phyloP scores from a whole-genome alignment of 2,888 invertebrate species.

The Myathropa florea region DNA sequence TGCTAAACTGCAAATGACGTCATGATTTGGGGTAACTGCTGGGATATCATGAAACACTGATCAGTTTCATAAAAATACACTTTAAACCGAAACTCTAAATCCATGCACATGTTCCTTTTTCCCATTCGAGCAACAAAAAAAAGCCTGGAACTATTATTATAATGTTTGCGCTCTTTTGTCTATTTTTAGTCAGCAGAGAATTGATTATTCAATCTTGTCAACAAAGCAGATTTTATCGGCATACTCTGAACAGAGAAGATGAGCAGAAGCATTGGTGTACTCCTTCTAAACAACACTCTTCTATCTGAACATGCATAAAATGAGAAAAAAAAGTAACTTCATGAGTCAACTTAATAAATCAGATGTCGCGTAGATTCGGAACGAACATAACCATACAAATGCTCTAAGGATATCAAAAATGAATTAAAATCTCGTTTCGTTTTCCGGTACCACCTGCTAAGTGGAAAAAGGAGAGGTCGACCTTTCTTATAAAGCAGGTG shows the following conservation, averaged over 20 bases:
- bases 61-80: background rate
- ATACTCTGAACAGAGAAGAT: background rate
- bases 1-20: too few species aligned
- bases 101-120: background rate
- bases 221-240: background rate
- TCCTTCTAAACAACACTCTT: background rate
- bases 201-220: background rate
- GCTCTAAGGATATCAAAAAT: background rate
- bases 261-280: background rate
- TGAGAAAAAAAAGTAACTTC: background rate
- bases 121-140: background rate
- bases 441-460: background rate
- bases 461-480: background rate
- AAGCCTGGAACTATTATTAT: background rate
- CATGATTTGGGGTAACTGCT: too few species aligned
- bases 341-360: background rate
- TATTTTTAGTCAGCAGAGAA: background rate
- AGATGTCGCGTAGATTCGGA: background rate
- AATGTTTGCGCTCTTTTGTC: background rate
- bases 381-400: background rate
- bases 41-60: too few species aligned
- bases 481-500: background rate
- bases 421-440: background rate
- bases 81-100: background rate
- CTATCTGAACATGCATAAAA: background rate